Percentiles rank a stretch among this genome's conserved stretches.
These are phyloP conservation scores for Conus canariensis DNA, from an alignment of 2,888 invertebrate species.

Conservation along the genomic window DNA sequence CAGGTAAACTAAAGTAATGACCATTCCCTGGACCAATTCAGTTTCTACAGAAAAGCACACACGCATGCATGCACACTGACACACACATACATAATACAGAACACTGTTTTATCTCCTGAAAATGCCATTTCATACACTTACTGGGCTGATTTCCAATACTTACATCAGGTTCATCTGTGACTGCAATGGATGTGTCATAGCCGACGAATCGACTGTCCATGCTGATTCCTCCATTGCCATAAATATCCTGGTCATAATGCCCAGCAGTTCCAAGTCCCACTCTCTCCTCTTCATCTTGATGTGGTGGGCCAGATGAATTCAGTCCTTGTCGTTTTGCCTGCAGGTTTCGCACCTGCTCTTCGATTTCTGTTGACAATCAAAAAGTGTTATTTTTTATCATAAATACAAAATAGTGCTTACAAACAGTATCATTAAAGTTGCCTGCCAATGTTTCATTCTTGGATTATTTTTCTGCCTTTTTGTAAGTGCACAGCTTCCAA, in stretches of 20 bases:
- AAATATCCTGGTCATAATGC: slow-evolving; percentile 96
- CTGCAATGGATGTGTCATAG: slow-evolving; percentile 97
- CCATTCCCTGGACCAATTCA: too few species aligned
- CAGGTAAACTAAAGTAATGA: too few species aligned
- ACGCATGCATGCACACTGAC: too few species aligned
- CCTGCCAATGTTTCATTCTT: too few species aligned
- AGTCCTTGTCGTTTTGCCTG: slow-evolving; percentile 87
- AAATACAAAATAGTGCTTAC: too few species aligned
- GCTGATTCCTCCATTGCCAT: slow-evolving; percentile 84
- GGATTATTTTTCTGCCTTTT: too few species aligned
- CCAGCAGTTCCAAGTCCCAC: slow-evolving; percentile 91
- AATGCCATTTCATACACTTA: too few species aligned
- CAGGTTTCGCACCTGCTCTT: slow-evolving; percentile 94
- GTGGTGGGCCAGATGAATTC: slow-evolving; percentile 79
- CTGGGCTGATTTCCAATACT: slow-evolving; percentile 48
- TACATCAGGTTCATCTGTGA: slow-evolving; percentile 94
- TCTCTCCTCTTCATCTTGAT: slow-evolving; percentile 62
- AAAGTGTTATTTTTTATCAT: background rate
- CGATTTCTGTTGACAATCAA: slow-evolving; percentile 87
- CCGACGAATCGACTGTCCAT: slow-evolving; percentile 93
- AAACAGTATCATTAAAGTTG: too few species aligned
- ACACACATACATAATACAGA: too few species aligned
- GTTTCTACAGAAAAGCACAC: too few species aligned
- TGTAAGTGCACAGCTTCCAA: too few species aligned
- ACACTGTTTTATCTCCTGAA: too few species aligned